Evolutionary conservation across 2,888 invertebrate genomes (phyloP).

Genomic region (Limnephilus lunatus): DNA sequence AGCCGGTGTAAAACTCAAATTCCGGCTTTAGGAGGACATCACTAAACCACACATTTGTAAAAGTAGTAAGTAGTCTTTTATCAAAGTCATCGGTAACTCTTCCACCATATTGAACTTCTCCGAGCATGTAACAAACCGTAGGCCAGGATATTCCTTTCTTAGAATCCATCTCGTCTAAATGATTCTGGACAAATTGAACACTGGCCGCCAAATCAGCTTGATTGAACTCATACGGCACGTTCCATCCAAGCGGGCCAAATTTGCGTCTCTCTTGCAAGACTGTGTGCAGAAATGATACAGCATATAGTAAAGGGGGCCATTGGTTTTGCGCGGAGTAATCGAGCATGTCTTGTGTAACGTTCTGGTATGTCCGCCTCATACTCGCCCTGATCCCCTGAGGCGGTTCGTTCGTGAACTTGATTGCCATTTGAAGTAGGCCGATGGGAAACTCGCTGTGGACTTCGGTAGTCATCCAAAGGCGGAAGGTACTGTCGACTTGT

Average conservation of each 20-base stretch:
- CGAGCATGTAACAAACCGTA: constrained; percentile 97
- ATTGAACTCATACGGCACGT: constrained; percentile 97
- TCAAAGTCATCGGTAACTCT: constrained; percentile 98
- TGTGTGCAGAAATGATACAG: constrained; percentile 96
- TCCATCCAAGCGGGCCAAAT: constrained; percentile 98
- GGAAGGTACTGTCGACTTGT: constrained; percentile 87
- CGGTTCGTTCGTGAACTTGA: constrained; percentile 98
- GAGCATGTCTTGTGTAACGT: constrained; percentile 91
- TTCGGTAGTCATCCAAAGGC: constrained; percentile 97
- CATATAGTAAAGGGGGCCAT: constrained; percentile 96
- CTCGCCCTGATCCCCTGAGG: constrained; percentile 97
- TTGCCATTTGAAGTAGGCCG: constrained; percentile 90
- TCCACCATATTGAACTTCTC: constrained; percentile 93
- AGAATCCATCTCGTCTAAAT: constrained; percentile 97
- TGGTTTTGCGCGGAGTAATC: constrained; percentile 94
- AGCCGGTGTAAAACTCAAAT: constrained; percentile 96
- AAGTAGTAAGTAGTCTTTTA: constrained; percentile 93
- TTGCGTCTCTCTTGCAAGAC: constrained; percentile 96
- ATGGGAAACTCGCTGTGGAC: constrained; percentile 96
- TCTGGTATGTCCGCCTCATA: constrained; percentile 94
- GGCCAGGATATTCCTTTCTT: constrained; percentile 98
- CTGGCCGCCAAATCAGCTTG: constrained; percentile 97
- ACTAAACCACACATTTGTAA: constrained; percentile 97
- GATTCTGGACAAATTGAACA: constrained; percentile 97
- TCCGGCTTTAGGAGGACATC: constrained; percentile 90